A percentile compares a stretch with the other conserved stretches of the same genome.
Evolutionary conservation across 37 sponge, comb jelly and placozoan genomes (phyloP).

Genomic region (Beroe forskalii): DNA sequence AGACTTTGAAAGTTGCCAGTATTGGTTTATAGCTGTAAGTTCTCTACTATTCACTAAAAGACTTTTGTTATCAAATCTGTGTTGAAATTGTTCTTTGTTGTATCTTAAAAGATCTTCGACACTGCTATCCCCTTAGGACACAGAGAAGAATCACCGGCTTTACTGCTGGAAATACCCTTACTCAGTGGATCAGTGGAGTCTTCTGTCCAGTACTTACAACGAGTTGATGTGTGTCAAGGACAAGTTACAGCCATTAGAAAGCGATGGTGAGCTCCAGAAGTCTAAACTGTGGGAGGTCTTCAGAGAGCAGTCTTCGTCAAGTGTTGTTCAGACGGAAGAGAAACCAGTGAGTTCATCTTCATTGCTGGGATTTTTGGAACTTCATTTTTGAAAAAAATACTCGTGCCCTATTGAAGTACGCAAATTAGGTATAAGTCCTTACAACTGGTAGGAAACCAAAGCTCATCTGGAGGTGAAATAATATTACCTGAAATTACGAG

Average conservation of each 20-base stretch:
- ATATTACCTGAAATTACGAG: too few relatives aligned
- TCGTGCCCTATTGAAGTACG: too few relatives aligned
- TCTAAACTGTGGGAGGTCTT: conserved; percentile 10
- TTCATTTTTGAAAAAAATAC: too few relatives aligned
- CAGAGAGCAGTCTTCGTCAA: not conserved
- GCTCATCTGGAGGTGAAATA: too few relatives aligned
- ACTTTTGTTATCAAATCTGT: too few relatives aligned
- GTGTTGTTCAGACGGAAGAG: not conserved
- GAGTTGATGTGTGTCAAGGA: conserved; percentile 9
- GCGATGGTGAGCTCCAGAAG: not conserved
- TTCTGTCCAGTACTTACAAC: not conserved
- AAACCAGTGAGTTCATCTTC: too few relatives aligned
- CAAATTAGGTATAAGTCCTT: too few relatives aligned
- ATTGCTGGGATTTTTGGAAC: too few relatives aligned
- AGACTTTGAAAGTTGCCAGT: conserved; percentile 26
- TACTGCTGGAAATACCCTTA: conserved; percentile 48
- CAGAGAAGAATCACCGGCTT: conserved; percentile 39
- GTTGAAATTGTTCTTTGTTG: too few relatives aligned
- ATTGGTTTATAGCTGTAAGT: conserved; percentile 42
- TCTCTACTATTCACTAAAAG: not conserved
- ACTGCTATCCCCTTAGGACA: too few relatives aligned
- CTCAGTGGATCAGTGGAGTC: not conserved
- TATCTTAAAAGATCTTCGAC: too few relatives aligned
- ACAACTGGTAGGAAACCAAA: too few relatives aligned
- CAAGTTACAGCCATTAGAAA: not conserved